Evolutionary conservation across 2,113 vertebrate species (phyloP).

Genomic region (Girardinichthys multiradiatus): DNA sequence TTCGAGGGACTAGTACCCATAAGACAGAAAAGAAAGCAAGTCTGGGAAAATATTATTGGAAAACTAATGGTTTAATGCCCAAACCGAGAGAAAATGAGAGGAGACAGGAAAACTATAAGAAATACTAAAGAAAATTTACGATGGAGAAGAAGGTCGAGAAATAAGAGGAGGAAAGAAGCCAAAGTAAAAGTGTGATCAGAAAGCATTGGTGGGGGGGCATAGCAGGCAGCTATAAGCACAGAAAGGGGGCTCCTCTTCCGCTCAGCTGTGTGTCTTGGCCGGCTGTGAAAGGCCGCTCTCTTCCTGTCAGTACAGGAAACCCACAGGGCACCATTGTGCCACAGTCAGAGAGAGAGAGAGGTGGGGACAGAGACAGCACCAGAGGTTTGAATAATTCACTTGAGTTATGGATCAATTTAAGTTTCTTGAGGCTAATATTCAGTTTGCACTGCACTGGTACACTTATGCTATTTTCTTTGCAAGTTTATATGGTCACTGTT

Average conservation of each 20-base stretch:
- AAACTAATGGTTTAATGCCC: conserved; percentile 15
- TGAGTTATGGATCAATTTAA: conserved; percentile 50
- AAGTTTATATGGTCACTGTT: neutral
- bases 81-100: conserved; percentile 13
- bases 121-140: conserved; percentile 18
- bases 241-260: conserved; percentile 74
- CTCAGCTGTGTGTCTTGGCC: conserved; percentile 80
- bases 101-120: conserved; percentile 24
- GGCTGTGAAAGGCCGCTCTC: conserved; percentile 77
- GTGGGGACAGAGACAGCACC: conserved; percentile 34
- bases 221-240: conserved; percentile 40
- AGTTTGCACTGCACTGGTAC: conserved; percentile 15
- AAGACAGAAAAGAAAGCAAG: neutral
- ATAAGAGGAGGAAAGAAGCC: neutral
- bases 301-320: conserved; percentile 76
- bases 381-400: conserved; percentile 62
- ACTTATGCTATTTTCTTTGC: neutral
- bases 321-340: conserved; percentile 74
- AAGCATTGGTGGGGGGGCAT: conserved; percentile 19
- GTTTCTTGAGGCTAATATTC: conserved; percentile 42
- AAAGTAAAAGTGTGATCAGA: conserved; percentile 32
- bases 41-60: conserved; percentile 12
- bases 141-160: conserved; percentile 41
- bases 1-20: neutral
- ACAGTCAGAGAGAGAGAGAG: conserved; percentile 26